Evolutionary conservation across 2,797 vertebrate genomes (phyloP), one percentile per base, ranked within the genome.

Genomic region (Pangasius krempfi): DNA sequence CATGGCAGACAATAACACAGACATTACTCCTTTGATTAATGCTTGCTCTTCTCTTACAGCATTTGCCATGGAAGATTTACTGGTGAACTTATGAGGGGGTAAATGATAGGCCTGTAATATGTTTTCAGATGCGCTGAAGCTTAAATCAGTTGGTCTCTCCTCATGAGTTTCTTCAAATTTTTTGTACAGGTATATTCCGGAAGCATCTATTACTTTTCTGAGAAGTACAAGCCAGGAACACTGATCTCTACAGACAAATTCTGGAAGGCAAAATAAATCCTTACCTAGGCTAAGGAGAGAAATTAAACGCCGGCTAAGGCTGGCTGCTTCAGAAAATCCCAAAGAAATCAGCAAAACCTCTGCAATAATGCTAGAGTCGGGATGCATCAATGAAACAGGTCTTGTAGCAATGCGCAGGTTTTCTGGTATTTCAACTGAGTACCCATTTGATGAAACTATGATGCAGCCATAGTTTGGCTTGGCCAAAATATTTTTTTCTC

Each of bases 291-390:
- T 92, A 30, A 98, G 92, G 66, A 98, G 94, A 83, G 90, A 93
- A 44, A 95, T 92, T 1, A 98, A 92, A 72, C 93, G 94, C 0
- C 87, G 91, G 58, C 97, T 97, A 88, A 97, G 92, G 64, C 50
- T 86, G 3, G 86, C 33, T n/a, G 97, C 95, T 3, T 97, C 96
- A 72, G 90, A 93, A 84, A 97, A 96, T 33, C 97, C 97, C 1
- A 94, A 92, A 1, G 96, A 95, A 50, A 96, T 90, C 40, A 98
- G 92, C 73, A 95, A 92, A 72, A 97, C 94, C 92, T 98, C 97
- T 16, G 96, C 93, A 50, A 97, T 93, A 54, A 94, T 90, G 66
- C 88, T 92, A 27, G 95, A 93, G 91, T 97, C 94, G 4, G 97
- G 97, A 54, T 93, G 87, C 27, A 94, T 87, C 86, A 98, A 75